Base-by-base conservation (phyloP, 2,797 vertebrate species). In the Pantherophis vulpinus region DNA sequence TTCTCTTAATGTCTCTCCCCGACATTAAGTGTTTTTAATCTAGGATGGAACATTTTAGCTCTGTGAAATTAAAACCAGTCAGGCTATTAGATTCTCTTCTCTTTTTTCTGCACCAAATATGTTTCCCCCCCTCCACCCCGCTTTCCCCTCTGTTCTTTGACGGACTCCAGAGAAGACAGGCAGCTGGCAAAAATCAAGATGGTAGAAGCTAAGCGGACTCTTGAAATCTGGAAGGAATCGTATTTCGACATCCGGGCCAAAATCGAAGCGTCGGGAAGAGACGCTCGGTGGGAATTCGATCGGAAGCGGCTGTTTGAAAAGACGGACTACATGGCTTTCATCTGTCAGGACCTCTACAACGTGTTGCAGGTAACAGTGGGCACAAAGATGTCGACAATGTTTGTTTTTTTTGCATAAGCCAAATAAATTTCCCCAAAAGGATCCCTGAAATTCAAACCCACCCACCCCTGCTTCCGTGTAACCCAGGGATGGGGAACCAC, bases 231-330 rank as follows among this genome's bases (percentile, higher is more conserved):
- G 99, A 99, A 98, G 94, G 97, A 96, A 90, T 97, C 98, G 74
- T 99, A 99, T 96, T 99, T 99, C 29, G 97, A 98, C 66, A 96
- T 98, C 56, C 98, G 99, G 29, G 97, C 98, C 93, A 98, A 98
- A 96, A 99, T 99, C 3, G 99, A 99, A 96, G 97, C 98, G 12
- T 98, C 98, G 0, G 98, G 97, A 93, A 97, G 98, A 51, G 97
- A 98, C n/a, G 94, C 97, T 0, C 98, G 98, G 14, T 99, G 99
- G 99, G 99, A 99, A 95, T 99, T 99, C 95, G 99, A 99, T 56
- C 97, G 97, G 11, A 99, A 98, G 90, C 98, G 97, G 93, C 97
- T 99, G 55, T 99, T 99, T 97, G 98, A 98, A 95, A 98, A 97
- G 96, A 99, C 98, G 0, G 99, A 99, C 94, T 98, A 99, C 95